Evolutionary conservation across 2,113 vertebrate species (phyloP), one percentile per base, ranked within the genome.

Genomic region (Pheucticus melanocephalus): DNA sequence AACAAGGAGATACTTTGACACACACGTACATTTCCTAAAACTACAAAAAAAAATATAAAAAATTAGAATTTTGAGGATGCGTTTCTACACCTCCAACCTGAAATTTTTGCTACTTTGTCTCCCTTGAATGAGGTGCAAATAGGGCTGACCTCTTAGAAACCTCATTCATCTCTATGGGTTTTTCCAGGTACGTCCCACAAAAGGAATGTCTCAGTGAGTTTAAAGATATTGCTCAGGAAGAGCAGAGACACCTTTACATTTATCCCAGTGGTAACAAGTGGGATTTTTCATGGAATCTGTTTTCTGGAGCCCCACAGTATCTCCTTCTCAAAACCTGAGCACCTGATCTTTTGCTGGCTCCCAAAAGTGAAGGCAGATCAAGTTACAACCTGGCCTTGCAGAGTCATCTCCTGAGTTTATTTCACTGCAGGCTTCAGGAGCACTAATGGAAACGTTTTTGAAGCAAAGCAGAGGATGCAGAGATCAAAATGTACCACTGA

Each of bases 1-100:
- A 96, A 96, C 71, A 90, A 92, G 12, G 28, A 87, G 81, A 65
- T 95, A 66, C 64, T 93, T 80, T 86, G 72, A 86, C 80, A 66
- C 47, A 64, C 30, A 51, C 19, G 50, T 14, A 56, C 19, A 53
- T 78, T 92, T 91, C 82, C 86, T 71, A 90, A 96, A 95, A 91
- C 2, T 39, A 89, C 40, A 9, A 82, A 90, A 95, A 70, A 90
- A 91, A 69, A 92, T 10, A 9, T 37, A 37, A 90, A 37, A 48
- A 57, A 84, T 7, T 37, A 45, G 39, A 60, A 90, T 96, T 94
- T 96, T 48, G 75, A 25, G 78, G 76, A 64, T 48, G 40, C 37
- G 51, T 86, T 96, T 94, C 72, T 89, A 60, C 37, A 85, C 50
- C 40, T 92, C 82, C 73, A 40, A 70, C 59, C 90, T 94, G 63